Evolutionary conservation across 2,797 vertebrate genomes (phyloP), one percentile per base, ranked within the genome.

Genomic region (Sebastes steindachneri): DNA sequence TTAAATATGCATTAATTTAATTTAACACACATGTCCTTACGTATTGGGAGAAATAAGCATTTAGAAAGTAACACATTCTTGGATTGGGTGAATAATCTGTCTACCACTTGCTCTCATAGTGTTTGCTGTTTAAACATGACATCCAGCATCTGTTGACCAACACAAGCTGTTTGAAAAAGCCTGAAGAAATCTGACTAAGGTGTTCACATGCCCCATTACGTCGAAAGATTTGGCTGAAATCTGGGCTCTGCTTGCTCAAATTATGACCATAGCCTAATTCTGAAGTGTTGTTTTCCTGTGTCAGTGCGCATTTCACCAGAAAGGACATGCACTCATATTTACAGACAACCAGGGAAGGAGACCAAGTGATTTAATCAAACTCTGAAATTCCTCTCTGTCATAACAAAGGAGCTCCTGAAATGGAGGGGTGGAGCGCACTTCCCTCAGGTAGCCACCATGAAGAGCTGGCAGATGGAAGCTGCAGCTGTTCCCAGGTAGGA

Each of bases 401-500:
- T 68, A 88, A 88, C 68, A 91, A 86, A 77, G 79, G 63, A 72
- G 82, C 59, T 67, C 63, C 62, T 86, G 86, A 86, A 89, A 90
- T 80, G 25, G 79, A 84, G 82, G 86, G 88, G 89, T 86, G 92
- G 82, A 86, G 81, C 68, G 23, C 3, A 54, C 82, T 88, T 89
- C 88, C 91, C 92, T 83, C 92, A 95, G 89, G 95, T 95, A 94
- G 88, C 82, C 86, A 84, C 85, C 88, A 89, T 90, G 86, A 94
- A 88, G 93, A 87, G 90, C 88, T 87, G 92, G 90, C 96, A 96
- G 96, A 96, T 96, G 96, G 96, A 88, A 79, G 79, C 83, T 90
- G 90, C 96, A 96, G 96, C 94, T 96, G 96, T 96, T 96, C 90
- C 79, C 87, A 92, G 93, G 94, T 95, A 95, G 91, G 86, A 83